Percentiles rank a stretch among this genome's conserved stretches.
Evolutionary conservation across 1,140 invertebrate species (phyloP).

Genomic region (Holcopasites calliopsidis): DNA sequence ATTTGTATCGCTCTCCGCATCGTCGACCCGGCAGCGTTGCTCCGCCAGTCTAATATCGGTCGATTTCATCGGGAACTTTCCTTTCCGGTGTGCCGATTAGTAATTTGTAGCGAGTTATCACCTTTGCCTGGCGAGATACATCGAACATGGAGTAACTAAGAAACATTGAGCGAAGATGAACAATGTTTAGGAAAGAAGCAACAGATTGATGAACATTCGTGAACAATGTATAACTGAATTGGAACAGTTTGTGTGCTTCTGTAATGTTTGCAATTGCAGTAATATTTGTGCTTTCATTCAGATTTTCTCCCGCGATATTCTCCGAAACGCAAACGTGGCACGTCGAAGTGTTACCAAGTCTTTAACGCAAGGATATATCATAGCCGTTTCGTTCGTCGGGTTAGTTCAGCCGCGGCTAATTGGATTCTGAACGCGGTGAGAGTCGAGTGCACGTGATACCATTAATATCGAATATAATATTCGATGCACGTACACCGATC

Average conservation of each 20-base stretch:
- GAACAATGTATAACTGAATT: too few relatives aligned
- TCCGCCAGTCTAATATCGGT: slow-evolving; percentile 30
- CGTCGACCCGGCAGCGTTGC: background rate
- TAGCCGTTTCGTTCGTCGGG: background rate
- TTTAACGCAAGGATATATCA: background rate
- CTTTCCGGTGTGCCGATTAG: slow-evolving; percentile 37
- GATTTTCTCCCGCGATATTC: background rate
- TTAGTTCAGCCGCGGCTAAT: background rate
- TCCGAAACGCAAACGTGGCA: too few relatives aligned
- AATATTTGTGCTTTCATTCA: too few relatives aligned
- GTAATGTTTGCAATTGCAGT: too few relatives aligned
- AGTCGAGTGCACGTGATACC: slow-evolving; percentile 11
- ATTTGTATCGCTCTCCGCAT: slow-evolving; percentile 54
- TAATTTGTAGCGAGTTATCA: slow-evolving; percentile 51
- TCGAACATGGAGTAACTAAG: background rate
- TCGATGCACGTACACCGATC: slow-evolving; percentile 43
- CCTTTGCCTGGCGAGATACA: too few relatives aligned
- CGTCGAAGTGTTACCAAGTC: background rate
- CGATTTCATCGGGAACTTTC: slow-evolving; percentile 37
- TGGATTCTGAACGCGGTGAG: slow-evolving; percentile 21
- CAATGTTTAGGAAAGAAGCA: too few relatives aligned
- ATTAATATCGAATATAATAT: slow-evolving; percentile 53
- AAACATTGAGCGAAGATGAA: background rate
- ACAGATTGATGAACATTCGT: too few relatives aligned
- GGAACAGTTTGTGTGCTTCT: too few relatives aligned